A percentile compares a stretch with the other conserved stretches of the same genome.
Evolutionary conservation across 2,797 vertebrate genomes (phyloP).

Genomic region (Chaetophractus vellerosus): DNA sequence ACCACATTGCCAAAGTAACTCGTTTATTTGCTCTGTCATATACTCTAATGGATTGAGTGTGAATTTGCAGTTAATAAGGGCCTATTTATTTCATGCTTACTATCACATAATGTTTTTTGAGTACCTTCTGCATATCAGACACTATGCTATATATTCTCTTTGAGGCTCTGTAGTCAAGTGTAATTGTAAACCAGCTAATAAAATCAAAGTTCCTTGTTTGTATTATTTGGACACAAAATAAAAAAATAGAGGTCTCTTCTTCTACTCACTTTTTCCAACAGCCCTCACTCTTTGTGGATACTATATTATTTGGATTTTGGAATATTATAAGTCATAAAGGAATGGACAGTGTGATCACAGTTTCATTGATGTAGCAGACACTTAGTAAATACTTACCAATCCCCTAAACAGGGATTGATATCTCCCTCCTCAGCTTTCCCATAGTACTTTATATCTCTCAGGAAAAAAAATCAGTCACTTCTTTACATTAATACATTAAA

Average conservation of each 20-base stretch:
- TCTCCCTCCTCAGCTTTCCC: constrained; percentile 31
- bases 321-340: background rate
- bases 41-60: constrained; percentile 28
- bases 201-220: constrained; percentile 45
- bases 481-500: constrained; percentile 40
- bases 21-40: background rate
- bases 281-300: background rate
- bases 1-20: constrained; percentile 42
- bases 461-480: background rate
- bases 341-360: background rate
- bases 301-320: background rate
- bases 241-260: constrained; percentile 46
- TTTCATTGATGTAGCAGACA: constrained; percentile 28
- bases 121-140: background rate
- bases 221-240: constrained; percentile 64
- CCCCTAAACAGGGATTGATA: constrained; percentile 11
- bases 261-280: constrained; percentile 35
- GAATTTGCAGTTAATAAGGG: constrained; percentile 41
- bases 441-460: background rate
- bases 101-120: background rate
- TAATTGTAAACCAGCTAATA: constrained; percentile 39
- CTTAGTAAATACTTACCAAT: background rate
- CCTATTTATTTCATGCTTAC: constrained; percentile 21
- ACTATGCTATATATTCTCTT: background rate
- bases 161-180: constrained; percentile 31